Conservation (phyloP, 2,888 invertebrate species). For the Gibbula magus region DNA sequence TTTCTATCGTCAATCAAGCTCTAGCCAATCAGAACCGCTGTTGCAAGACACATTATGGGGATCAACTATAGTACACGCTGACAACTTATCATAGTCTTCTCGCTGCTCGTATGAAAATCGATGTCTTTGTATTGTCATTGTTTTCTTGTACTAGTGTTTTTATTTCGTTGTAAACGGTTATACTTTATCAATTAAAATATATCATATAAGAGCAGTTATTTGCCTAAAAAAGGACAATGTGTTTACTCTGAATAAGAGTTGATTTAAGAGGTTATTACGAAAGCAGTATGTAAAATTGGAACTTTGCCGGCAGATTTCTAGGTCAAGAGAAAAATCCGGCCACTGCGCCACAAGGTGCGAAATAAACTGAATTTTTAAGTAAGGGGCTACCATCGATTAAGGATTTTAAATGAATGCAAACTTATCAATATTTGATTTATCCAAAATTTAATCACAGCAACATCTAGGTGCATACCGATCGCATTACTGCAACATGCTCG, state of each 20-base stretch:
- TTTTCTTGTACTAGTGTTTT: no score
- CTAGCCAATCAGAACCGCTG: constrained; percentile 50
- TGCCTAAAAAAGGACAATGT: no score
- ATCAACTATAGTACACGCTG: background rate
- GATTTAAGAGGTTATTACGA: background rate
- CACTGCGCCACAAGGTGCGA: constrained; percentile 8
- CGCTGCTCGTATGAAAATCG: no score
- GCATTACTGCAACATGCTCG: background rate
- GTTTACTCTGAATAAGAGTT: no score
- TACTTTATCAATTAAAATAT: no score
- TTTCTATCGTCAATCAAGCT: constrained; percentile 49
- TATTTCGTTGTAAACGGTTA: no score
- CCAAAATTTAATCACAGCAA: background rate
- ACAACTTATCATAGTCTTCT: background rate
- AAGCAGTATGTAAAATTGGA: background rate
- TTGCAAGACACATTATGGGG: constrained; percentile 9
- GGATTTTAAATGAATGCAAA: no score
- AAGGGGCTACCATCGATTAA: background rate
- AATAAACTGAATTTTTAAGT: constrained; percentile 11
- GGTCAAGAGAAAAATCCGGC: constrained; percentile 13
- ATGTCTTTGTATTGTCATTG: no score
- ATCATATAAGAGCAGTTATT: no score
- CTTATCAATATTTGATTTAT: background rate
- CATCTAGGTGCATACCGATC: background rate
- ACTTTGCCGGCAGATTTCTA: constrained; percentile 20